phyloP scores from a whole-genome alignment of 2,113 vertebrate genomes.

The Tyrannus savana region DNA sequence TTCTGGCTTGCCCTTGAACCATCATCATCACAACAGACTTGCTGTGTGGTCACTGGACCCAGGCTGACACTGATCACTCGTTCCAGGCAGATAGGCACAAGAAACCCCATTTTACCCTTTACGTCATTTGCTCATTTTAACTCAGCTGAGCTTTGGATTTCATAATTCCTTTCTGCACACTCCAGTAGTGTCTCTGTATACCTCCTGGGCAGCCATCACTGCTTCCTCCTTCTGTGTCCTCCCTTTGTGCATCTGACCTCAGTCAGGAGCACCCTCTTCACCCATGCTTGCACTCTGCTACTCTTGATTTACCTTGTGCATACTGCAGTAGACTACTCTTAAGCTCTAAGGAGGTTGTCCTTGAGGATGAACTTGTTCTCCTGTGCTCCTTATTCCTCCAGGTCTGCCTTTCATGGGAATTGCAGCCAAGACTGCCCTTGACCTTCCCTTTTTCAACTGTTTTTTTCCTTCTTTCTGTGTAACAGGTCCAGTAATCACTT shows the following conservation, averaged over 20 bases:
- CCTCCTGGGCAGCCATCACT: not conserved
- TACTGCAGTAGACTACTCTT: not conserved
- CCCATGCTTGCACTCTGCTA: not conserved
- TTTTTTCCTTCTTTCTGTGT: not conserved
- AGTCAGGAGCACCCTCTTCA: not conserved
- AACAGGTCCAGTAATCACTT: not conserved
- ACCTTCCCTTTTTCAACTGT: not conserved
- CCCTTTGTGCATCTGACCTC: not conserved
- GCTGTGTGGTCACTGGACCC: not conserved
- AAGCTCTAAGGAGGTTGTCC: not conserved
- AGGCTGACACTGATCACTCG: not conserved
- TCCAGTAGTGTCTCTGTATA: not conserved
- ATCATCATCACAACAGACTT: not conserved
- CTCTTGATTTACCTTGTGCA: not conserved
- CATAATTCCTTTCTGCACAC: not conserved
- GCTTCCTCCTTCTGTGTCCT: not conserved
- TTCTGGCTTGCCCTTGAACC: conserved; percentile 1
- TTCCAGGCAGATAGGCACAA: not conserved
- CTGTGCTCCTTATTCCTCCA: not conserved
- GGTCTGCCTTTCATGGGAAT: not conserved
- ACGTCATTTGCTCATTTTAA: not conserved
- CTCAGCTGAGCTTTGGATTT: not conserved
- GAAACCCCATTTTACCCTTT: not conserved
- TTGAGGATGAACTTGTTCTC: not conserved
- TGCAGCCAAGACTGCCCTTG: not conserved